Evolutionary conservation across 2,888 invertebrate species (phyloP), one percentile per base, ranked within the genome.

Genomic region (Seira musarum): DNA sequence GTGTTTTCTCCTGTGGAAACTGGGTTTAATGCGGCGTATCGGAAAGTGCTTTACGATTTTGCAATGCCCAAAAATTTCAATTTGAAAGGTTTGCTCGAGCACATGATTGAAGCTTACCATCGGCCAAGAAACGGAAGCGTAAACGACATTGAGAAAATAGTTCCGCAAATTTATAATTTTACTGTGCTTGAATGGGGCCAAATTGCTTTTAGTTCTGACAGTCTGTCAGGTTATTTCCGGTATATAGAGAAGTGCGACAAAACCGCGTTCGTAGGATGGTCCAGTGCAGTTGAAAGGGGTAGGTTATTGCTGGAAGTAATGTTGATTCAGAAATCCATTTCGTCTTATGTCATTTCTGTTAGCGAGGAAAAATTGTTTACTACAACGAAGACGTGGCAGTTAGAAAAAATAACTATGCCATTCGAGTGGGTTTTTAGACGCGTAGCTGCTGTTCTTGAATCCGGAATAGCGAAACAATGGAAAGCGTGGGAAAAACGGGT

Each of bases 391-490:
- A 15, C 65, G 1, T 65, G 65, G 65, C 2, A 1, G 3, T 1
- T 65, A n/a, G 17, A 15, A 2, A 1, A 65, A 2, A 35, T 65
- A 10, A 30, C 5, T n/a, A 8, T 30, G 35, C 65, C 30, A n/a
- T 25, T 25, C 19, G n/a, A 15, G 10, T 17, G 2, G 1, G 35
- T 35, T 2, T 65, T 65, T 35, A 65, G 10, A 65, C 15, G 35
- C 13, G n/a, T 65, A 1, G 22, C 5, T n/a, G n/a, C 17, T 1
- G 17, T 65, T 30, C 1, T 65, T 0, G 35, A 65, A 17, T 65
- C 65, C 1, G 65, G 65, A 2, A 65, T 65, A 17, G 65, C 65
- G 1, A 22, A 19, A n/a, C 65, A 65, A 17, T 65, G 65, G 65
- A 35, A 1, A 3, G 35, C 10, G 6, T 65, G 30, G 65, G 65